A percentile compares a stretch with the other conserved stretches of the same genome.
phyloP scores from a whole-genome alignment of 2,797 vertebrate species.

The Epinephelus coioides region DNA sequence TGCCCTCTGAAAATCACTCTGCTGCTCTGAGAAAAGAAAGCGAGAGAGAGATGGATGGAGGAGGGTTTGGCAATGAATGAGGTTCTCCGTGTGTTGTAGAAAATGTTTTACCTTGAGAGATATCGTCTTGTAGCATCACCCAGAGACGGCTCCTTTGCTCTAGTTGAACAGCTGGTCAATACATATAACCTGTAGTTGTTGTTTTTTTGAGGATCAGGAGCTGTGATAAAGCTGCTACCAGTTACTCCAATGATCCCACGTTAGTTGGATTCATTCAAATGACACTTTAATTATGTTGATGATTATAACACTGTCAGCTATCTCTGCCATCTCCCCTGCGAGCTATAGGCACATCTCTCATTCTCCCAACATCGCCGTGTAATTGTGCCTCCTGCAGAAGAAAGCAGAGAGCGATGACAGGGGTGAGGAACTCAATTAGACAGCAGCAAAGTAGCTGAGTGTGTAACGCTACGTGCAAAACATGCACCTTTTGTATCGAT shows the following conservation, averaged over 20 bases:
- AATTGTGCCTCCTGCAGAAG: conserved; percentile 50
- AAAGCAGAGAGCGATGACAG: conserved; percentile 35
- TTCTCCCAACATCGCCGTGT: conserved; percentile 32
- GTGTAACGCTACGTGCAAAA: conserved; percentile 35
- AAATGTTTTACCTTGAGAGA: conserved; percentile 58
- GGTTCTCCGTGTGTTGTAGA: conserved; percentile 27
- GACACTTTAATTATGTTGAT: conserved; percentile 55
- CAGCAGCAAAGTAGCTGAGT: conserved; percentile 29
- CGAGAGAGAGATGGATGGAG: conserved; percentile 54
- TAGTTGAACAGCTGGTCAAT: conserved; percentile 33
- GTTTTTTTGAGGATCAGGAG: conserved; percentile 2
- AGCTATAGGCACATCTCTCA: conserved; percentile 31
- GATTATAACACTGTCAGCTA: conserved; percentile 32
- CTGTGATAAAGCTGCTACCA: conserved; percentile 32
- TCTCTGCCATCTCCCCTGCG: conserved; percentile 37
- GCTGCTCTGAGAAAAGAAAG: conserved; percentile 42
- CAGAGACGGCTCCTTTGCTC: conserved; percentile 32
- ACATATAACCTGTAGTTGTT: conserved; percentile 21
- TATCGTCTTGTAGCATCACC: conserved; percentile 16
- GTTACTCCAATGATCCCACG: conserved; percentile 18
- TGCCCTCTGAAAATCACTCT: conserved; percentile 63
- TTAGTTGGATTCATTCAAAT: conserved; percentile 48
- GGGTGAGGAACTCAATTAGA: conserved; percentile 51
- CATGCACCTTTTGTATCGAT: conserved; percentile 21
- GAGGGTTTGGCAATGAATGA: conserved; percentile 36